Percentiles rank a stretch among this genome's conserved stretches.
These are phyloP conservation scores for Temnopleurus reevesii DNA, from an alignment of 53 echinoderm and acorn worm species.

Conservation along the genomic window DNA sequence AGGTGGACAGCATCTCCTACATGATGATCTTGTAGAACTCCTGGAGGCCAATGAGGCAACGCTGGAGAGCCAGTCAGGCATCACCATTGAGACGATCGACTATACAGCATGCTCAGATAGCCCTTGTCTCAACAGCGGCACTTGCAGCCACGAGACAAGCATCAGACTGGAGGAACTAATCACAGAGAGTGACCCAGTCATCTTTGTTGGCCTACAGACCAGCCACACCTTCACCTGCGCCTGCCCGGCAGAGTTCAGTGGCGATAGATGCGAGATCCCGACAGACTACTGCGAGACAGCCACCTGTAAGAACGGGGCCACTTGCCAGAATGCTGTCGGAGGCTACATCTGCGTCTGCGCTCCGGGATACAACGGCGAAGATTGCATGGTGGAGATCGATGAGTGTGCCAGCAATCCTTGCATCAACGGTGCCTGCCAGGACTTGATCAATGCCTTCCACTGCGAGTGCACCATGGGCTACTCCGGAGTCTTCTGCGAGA, in stretches of 20 bases:
- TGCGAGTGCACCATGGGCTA: conserved; percentile 83
- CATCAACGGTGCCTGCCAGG: conserved; percentile 71
- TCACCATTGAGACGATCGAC: conserved; percentile 74
- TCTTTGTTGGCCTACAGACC: conserved; percentile 74
- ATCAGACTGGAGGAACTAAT: conserved; percentile 59
- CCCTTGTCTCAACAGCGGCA: conserved; percentile 82
- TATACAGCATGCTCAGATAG: conserved; percentile 74
- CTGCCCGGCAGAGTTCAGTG: conserved; percentile 78
- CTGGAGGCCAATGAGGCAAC: conserved; percentile 74
- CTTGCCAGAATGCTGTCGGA: conserved; percentile 72
- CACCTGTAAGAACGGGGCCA: conserved; percentile 78
- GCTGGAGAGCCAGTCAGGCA: conserved; percentile 72
- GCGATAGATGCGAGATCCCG: conserved; percentile 74
- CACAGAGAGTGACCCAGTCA: conserved; percentile 79
- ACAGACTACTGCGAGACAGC: conserved; percentile 80
- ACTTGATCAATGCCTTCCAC: conserved; percentile 70
- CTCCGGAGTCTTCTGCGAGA: conserved; percentile 74
- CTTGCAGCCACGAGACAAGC: conserved; percentile 62
- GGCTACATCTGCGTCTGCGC: conserved; percentile 76
- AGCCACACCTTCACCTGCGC: conserved; percentile 69
- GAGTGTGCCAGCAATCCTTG: conserved; percentile 81
- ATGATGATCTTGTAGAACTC: conserved; percentile 65
- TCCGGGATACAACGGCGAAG: conserved; percentile 73
- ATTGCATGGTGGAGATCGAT: conserved; percentile 71
- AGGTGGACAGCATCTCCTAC: conserved; percentile 61